phyloP scores from a whole-genome alignment of 2,797 vertebrate genomes.

The Chromis chromis region DNA sequence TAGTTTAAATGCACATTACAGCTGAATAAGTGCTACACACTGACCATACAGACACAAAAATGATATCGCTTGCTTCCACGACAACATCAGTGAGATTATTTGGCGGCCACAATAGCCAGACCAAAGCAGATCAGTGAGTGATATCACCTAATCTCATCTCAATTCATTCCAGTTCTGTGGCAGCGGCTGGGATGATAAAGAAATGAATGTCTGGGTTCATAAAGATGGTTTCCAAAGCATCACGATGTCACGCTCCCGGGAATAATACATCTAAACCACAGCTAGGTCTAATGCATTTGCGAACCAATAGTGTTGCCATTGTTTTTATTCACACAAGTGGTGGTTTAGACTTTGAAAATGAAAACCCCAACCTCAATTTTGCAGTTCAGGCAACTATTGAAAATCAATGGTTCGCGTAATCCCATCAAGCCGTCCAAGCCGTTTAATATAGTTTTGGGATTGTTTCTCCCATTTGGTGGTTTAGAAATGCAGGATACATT shows the following conservation, averaged over 20 bases:
- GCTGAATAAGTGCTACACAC: not conserved
- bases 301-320: not conserved
- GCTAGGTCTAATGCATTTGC: not conserved
- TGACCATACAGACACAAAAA: not conserved
- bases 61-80: constrained; percentile 23
- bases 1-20: not conserved
- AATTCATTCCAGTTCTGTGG: constrained; percentile 56
- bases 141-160: not conserved
- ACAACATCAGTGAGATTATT: constrained; percentile 25
- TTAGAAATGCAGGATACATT: not conserved
- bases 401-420: not conserved
- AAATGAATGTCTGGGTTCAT: not conserved
- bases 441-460: not conserved
- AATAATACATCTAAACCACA: not conserved
- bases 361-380: not conserved
- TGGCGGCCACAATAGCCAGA: not conserved
- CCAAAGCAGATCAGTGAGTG: not conserved
- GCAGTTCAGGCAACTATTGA: not conserved
- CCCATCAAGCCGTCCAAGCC: not conserved
- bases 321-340: not conserved
- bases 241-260: not conserved
- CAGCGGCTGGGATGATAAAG: not conserved
- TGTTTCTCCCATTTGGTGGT: not conserved
- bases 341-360: not conserved
- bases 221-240: constrained; percentile 46